A percentile compares a stretch with the other conserved stretches of the same genome.
Evolutionary conservation across 2,888 invertebrate species (phyloP).

Genomic region (Chironomus tentans): DNA sequence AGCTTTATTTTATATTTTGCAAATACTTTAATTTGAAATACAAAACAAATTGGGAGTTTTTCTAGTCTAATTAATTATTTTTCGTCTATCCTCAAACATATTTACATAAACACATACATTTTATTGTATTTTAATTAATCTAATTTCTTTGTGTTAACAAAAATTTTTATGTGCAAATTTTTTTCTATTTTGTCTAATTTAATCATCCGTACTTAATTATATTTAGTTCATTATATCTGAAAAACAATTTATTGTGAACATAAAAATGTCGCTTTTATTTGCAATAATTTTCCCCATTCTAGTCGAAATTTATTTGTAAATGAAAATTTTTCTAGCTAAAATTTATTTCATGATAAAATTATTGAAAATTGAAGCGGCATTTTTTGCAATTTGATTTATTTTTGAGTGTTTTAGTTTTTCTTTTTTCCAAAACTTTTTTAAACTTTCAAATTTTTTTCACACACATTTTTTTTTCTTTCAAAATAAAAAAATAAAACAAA

Average conservation of each 20-base stretch:
- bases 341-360: not conserved
- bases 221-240: not conserved
- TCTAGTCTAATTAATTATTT: slow-evolving; percentile 17
- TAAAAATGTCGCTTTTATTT: not conserved
- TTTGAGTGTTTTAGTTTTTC: not conserved
- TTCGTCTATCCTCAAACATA: not conserved
- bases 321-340: not conserved
- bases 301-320: not conserved
- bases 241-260: not conserved
- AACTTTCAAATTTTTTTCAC: not conserved
- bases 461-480: no score
- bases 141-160: not conserved
- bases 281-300: not conserved
- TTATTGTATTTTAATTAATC: not conserved
- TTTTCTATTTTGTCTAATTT: not conserved
- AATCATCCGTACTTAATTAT: not conserved
- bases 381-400: not conserved
- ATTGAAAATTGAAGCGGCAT: not conserved
- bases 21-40: not conserved
- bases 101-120: not conserved
- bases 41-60: slow-evolving; percentile 4
- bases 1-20: not conserved
- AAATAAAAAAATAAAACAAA: no score
- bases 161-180: not conserved
- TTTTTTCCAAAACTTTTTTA: not conserved